These are phyloP conservation scores for Athalia rosae DNA, from an alignment of 2,888 invertebrate genomes.

Conservation along the genomic window DNA sequence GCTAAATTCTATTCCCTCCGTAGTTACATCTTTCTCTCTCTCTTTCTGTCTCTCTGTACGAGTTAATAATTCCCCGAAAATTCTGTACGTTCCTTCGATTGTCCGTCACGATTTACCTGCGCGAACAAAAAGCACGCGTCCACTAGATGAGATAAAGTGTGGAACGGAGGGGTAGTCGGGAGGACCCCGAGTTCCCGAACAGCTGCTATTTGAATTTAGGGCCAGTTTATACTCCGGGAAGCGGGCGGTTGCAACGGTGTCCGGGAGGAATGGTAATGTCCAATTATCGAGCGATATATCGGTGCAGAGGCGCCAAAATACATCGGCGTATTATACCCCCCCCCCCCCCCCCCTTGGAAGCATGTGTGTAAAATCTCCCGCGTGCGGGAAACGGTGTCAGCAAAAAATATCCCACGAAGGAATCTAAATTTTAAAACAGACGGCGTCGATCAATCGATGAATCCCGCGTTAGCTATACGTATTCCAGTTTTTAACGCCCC, in stretches of 20 bases:
- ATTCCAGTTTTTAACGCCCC: slow-evolving; percentile 1
- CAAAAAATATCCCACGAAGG: too few relatives aligned
- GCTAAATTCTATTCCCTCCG: slow-evolving; percentile 61
- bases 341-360: too few relatives aligned
- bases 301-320: background rate
- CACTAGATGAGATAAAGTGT: background rate
- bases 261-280: slow-evolving; percentile 54
- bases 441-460: background rate
- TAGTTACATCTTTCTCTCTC: slow-evolving; percentile 29
- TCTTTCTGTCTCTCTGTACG: slow-evolving; percentile 15
- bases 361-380: too few relatives aligned
- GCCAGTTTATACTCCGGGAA: slow-evolving; percentile 43
- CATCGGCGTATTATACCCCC: background rate
- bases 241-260: slow-evolving; percentile 22
- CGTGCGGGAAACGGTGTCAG: too few relatives aligned
- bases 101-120: slow-evolving; percentile 9
- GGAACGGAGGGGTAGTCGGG: background rate
- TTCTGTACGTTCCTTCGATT: slow-evolving; percentile 19
- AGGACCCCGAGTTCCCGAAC: background rate
- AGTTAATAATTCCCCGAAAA: slow-evolving; percentile 30
- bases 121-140: too few relatives aligned
- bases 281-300: slow-evolving; percentile 48
- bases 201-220: slow-evolving; percentile 52
- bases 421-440: background rate
- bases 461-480: background rate